Evolutionary conservation across 2,113 vertebrate genomes (phyloP).

Genomic region (Rhinichthys klamathensis): DNA sequence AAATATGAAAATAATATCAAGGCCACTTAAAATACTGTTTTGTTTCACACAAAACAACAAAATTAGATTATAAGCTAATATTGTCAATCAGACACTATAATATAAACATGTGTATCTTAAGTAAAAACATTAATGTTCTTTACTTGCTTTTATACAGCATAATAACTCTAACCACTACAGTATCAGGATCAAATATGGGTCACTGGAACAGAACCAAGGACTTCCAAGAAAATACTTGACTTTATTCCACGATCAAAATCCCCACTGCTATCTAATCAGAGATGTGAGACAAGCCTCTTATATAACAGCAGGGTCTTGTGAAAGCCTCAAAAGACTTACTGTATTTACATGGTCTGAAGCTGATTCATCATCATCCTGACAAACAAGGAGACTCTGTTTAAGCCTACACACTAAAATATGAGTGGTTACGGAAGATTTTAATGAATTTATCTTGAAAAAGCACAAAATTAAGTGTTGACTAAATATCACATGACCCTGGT

Average conservation of each 20-base stretch:
- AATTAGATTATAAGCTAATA: background rate
- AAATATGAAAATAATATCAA: background rate
- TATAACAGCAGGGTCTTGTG: conserved; percentile 24
- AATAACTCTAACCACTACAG: conserved; percentile 18
- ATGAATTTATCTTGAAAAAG: background rate
- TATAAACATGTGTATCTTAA: background rate
- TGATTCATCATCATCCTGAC: background rate
- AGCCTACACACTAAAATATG: background rate
- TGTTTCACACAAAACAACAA: background rate
- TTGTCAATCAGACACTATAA: background rate
- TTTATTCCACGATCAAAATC: conserved; percentile 24
- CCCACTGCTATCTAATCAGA: conserved; percentile 22
- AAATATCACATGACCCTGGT: conserved; percentile 4
- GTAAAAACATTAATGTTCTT: background rate
- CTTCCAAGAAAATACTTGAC: conserved; percentile 4
- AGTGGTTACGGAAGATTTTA: background rate
- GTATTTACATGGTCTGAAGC: background rate
- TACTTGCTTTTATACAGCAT: background rate
- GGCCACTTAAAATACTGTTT: background rate
- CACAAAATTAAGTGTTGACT: background rate
- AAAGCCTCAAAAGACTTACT: conserved; percentile 12
- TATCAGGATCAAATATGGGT: conserved; percentile 12
- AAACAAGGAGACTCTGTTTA: conserved; percentile 9
- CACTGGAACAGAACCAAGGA: conserved; percentile 26
- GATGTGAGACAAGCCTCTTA: conserved; percentile 9